A percentile compares a stretch with the other conserved stretches of the same genome.
phyloP scores from a whole-genome alignment of 2,797 vertebrate genomes.

The Rhadinocentrus ornatus region DNA sequence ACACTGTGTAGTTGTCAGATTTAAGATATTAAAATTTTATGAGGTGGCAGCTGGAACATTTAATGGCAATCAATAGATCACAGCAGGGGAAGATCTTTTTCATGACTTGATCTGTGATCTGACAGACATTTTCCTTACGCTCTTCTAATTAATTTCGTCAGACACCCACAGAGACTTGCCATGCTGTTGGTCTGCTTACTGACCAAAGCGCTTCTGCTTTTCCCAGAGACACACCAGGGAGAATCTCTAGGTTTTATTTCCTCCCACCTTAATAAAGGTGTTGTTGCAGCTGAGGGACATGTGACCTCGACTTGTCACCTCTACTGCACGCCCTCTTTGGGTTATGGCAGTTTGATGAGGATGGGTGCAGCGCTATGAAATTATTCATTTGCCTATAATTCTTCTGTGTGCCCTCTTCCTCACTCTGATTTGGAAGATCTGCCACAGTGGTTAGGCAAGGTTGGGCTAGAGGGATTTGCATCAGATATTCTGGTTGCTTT shows the following conservation, averaged over 20 bases:
- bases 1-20: conserved; percentile 73
- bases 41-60: conserved; percentile 79
- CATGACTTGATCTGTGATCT: conserved; percentile 75
- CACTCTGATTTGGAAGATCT: conserved; percentile 43
- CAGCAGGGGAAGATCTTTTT: conserved; percentile 79
- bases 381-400: conserved; percentile 54
- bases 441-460: conserved; percentile 56
- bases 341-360: conserved; percentile 34
- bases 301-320: conserved; percentile 35
- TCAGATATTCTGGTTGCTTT: conserved; percentile 43
- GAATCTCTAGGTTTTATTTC: conserved; percentile 48
- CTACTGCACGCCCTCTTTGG: conserved; percentile 16
- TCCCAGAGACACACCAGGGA: conserved; percentile 16
- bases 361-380: conserved; percentile 35
- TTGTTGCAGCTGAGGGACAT: conserved; percentile 58
- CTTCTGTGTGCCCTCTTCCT: conserved; percentile 36
- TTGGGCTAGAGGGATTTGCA: conserved; percentile 9
- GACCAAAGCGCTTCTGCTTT: conserved; percentile 50
- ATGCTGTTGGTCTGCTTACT: conserved; percentile 36
- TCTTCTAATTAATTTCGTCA: conserved; percentile 79
- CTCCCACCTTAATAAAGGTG: conserved; percentile 59
- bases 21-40: conserved; percentile 81
- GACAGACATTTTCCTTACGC: conserved; percentile 73
- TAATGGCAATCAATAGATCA: conserved; percentile 82
- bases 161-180: conserved; percentile 65